Evolutionary conservation across 2,888 invertebrate species (phyloP).

Genomic region (Zeuzera pyrina): DNA sequence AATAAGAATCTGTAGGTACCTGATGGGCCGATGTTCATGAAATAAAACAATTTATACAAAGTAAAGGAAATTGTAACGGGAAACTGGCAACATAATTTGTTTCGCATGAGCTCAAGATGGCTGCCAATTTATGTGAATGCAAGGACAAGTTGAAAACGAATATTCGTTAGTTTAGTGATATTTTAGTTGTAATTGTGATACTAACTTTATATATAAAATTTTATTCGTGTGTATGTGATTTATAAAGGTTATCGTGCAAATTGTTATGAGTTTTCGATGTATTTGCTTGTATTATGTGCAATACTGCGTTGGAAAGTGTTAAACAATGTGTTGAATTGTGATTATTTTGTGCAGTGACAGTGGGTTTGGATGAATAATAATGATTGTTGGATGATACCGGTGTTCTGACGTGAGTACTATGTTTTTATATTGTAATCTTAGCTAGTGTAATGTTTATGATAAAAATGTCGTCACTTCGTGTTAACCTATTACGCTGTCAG

Average conservation of each 20-base stretch:
- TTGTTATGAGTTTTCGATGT: constrained; percentile 58
- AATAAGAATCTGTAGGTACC: too few relatives aligned
- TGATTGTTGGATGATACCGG: constrained; percentile 67
- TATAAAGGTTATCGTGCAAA: constrained; percentile 52
- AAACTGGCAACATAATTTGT: constrained; percentile 34
- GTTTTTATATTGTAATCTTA: constrained; percentile 23
- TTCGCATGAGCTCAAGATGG: constrained; percentile 67
- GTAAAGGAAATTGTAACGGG: not conserved
- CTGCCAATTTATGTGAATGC: constrained; percentile 69
- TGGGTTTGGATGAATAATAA: constrained; percentile 59
- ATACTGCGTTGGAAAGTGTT: constrained; percentile 50
- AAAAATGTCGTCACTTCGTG: constrained; percentile 34
- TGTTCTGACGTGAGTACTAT: constrained; percentile 49
- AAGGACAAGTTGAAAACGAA: constrained; percentile 65
- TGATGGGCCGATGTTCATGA: too few relatives aligned
- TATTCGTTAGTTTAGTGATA: constrained; percentile 53
- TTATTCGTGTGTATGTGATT: constrained; percentile 50
- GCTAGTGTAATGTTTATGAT: constrained; percentile 20
- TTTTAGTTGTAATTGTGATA: constrained; percentile 56
- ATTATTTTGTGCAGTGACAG: constrained; percentile 67
- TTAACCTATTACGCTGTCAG: constrained; percentile 59
- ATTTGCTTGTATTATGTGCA: constrained; percentile 55
- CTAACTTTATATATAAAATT: constrained; percentile 44
- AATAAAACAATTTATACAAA: not conserved
- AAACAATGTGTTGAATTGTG: constrained; percentile 69